A percentile compares a stretch with the other conserved stretches of the same genome.
phyloP scores from a whole-genome alignment of 2,888 invertebrate genomes.

The Dolichopus griseipennis region DNA sequence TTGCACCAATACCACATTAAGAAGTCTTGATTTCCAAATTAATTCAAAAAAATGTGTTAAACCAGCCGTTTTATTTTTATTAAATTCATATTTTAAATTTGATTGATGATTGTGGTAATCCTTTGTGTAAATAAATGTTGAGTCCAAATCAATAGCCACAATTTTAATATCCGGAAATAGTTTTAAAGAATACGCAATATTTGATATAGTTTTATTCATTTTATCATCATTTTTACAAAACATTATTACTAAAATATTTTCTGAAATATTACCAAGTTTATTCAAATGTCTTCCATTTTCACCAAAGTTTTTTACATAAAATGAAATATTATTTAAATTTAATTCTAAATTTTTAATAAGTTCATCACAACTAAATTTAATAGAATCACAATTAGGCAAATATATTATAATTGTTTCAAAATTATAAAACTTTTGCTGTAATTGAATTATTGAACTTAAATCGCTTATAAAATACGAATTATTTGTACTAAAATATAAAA shows the following conservation, averaged over 20 bases:
- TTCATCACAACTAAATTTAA: neutral
- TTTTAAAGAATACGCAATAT: neutral
- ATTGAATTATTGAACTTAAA: neutral
- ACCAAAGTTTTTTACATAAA: neutral
- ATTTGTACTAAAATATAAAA: no score
- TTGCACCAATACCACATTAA: neutral
- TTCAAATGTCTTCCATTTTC: neutral
- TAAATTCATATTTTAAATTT: no score
- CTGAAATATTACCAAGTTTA: neutral
- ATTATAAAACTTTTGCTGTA: neutral
- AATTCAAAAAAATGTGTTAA: neutral
- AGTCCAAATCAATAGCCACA: neutral
- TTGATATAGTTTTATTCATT: neutral
- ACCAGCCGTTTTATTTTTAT: neutral
- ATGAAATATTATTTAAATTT: neutral
- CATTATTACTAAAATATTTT: neutral
- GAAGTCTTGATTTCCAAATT: neutral
- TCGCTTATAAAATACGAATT: neutral
- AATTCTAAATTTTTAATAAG: neutral
- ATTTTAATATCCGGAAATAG: neutral
- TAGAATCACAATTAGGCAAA: neutral
- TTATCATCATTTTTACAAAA: neutral
- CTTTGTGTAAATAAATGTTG: no score
- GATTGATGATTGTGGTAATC: no score
- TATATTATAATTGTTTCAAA: neutral